Conservation (phyloP, 1,140 invertebrate species). For the Drosophila santomea region DNA sequence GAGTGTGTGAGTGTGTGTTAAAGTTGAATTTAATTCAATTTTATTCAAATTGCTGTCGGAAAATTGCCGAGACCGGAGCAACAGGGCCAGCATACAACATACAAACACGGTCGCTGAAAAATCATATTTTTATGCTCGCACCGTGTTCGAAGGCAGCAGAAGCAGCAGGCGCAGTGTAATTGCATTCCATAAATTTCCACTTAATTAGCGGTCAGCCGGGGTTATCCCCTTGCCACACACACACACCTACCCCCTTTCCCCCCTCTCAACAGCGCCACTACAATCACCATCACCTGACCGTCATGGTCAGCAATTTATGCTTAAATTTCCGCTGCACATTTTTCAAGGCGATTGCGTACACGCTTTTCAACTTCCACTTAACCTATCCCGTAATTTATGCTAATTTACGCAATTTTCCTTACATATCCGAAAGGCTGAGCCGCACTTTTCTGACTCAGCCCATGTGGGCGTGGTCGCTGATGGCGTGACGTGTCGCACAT, state of each 20-base stretch:
- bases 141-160: constrained; percentile 32
- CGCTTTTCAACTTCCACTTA: constrained; percentile 72
- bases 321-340: constrained; percentile 81
- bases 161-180: constrained; percentile 61
- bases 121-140: constrained; percentile 73
- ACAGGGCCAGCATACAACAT: constrained; percentile 7
- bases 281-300: constrained; percentile 10
- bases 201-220: constrained; percentile 69
- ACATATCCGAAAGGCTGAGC: constrained; percentile 10
- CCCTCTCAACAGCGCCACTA: too few species aligned
- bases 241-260: background rate
- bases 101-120: constrained; percentile 43
- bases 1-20: constrained; percentile 14
- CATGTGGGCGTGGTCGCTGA: constrained; percentile 21
- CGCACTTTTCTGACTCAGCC: constrained; percentile 13
- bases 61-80: constrained; percentile 57
- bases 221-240: constrained; percentile 1
- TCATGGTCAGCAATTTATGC: constrained; percentile 74
- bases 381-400: constrained; percentile 70
- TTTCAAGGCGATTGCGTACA: constrained; percentile 82
- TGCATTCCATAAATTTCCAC: constrained; percentile 80
- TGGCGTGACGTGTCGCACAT: constrained; percentile 49
- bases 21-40: constrained; percentile 72
- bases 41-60: constrained; percentile 74
- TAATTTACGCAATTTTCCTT: constrained; percentile 76